Conservation (phyloP, 2,797 vertebrate species). For the Rachycentron canadum region DNA sequence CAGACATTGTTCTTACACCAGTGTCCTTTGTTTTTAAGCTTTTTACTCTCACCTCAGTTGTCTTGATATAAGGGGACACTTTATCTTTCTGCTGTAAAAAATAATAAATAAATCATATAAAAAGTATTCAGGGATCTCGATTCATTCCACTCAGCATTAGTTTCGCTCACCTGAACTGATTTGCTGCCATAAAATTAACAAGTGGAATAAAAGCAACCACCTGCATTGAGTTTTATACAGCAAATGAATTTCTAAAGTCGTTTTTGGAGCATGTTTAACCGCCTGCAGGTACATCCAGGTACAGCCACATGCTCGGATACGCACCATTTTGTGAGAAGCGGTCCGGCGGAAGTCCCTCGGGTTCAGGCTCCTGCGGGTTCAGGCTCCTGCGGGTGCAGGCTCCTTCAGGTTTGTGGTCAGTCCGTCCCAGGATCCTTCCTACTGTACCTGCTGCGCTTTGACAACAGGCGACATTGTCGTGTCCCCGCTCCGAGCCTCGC, state of each 20-base stretch:
- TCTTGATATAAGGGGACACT: neutral
- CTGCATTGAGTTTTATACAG: too few relatives aligned
- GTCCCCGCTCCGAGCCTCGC: constrained; percentile 37
- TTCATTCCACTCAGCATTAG: neutral
- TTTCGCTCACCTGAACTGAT: neutral
- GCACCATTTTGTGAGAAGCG: constrained; percentile 78
- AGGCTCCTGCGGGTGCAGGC: neutral
- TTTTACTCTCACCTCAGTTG: neutral
- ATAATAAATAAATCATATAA: too few relatives aligned
- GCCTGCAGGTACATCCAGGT: neutral
- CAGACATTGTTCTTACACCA: neutral
- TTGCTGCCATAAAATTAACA: neutral
- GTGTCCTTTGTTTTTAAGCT: neutral
- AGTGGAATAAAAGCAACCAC: neutral
- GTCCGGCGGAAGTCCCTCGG: neutral
- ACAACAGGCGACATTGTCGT: neutral
- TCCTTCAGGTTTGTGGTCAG: neutral
- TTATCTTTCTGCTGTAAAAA: neutral
- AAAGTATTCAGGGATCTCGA: neutral
- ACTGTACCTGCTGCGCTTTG: too few relatives aligned
- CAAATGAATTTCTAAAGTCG: too few relatives aligned
- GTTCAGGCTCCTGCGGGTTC: neutral
- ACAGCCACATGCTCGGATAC: constrained; percentile 18
- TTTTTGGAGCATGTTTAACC: too few relatives aligned
- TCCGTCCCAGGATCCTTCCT: too few relatives aligned